phyloP scores from a whole-genome alignment of 2,797 vertebrate species.

The Crenichthys baileyi region DNA sequence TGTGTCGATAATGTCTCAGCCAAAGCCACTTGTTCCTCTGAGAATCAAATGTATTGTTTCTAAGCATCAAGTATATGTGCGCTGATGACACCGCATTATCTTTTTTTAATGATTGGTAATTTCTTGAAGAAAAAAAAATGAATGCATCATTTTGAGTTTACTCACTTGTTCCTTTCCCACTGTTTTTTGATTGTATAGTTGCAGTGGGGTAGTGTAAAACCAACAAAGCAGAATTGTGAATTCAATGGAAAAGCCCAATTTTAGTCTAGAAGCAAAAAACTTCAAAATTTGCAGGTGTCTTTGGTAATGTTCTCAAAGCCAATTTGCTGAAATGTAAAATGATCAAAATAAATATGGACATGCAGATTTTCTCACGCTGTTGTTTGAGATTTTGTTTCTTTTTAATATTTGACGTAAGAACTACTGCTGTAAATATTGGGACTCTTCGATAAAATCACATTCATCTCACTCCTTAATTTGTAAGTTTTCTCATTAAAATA shows the following conservation, averaged over 20 bases:
- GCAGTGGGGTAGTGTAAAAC: constrained; percentile 58
- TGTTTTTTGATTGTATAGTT: constrained; percentile 79
- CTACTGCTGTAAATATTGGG: not conserved
- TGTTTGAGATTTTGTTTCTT: constrained; percentile 28
- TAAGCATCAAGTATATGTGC: constrained; percentile 40
- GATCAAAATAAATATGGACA: constrained; percentile 82
- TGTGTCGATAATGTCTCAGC: constrained; percentile 51
- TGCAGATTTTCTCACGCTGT: constrained; percentile 53
- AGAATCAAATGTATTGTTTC: constrained; percentile 37
- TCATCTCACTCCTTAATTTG: not conserved
- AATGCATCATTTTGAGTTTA: constrained; percentile 52
- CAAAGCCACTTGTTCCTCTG: constrained; percentile 63
- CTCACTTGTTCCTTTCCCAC: constrained; percentile 55
- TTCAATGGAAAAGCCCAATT: constrained; percentile 53
- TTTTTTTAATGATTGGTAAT: constrained; percentile 25
- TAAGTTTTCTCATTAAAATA: not conserved
- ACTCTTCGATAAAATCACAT: not conserved
- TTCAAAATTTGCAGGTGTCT: constrained; percentile 68
- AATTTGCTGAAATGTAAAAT: constrained; percentile 78
- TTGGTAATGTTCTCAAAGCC: constrained; percentile 76
- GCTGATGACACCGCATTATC: constrained; percentile 48
- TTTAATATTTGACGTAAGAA: not conserved
- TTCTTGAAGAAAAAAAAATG: constrained; percentile 23
- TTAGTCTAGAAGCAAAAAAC: constrained; percentile 56
- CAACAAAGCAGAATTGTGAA: constrained; percentile 51